Percentiles rank a stretch among this genome's conserved stretches.
Conservation (phyloP, 2,888 invertebrate genomes). For the Zaprionus obscuricornis region DNA sequence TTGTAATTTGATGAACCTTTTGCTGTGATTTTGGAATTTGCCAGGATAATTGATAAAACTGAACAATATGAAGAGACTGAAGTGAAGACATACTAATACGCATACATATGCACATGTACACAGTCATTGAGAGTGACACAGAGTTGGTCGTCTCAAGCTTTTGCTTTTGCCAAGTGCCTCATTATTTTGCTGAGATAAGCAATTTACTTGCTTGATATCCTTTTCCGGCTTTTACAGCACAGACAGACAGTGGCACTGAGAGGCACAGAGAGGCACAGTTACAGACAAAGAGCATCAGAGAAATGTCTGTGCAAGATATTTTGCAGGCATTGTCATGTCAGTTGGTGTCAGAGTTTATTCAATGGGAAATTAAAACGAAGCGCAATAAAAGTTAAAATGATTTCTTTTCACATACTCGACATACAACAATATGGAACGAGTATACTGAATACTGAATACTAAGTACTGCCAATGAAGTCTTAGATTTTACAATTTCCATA, state of each 20-base stretch:
- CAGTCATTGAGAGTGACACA: conserved; percentile 1
- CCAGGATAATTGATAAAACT: conserved; percentile 64
- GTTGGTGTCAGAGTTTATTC: conserved; percentile 53
- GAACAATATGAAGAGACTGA: conserved; percentile 1
- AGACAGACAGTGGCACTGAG: background rate
- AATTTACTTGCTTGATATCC: conserved; percentile 70
- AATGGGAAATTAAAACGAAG: conserved; percentile 45
- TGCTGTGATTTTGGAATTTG: conserved; percentile 38
- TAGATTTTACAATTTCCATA: conserved; percentile 19
- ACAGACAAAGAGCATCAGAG: background rate
- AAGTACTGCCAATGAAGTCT: conserved; percentile 22
- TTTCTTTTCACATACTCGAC: conserved; percentile 33
- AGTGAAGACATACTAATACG: conserved; percentile 2
- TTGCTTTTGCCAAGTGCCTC: conserved; percentile 40
- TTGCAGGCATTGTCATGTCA: conserved; percentile 18
- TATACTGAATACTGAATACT: too few relatives aligned
- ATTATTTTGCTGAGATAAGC: conserved; percentile 70
- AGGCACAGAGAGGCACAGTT: conserved; percentile 1
- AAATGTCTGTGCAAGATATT: conserved; percentile 1
- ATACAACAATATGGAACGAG: background rate
- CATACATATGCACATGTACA: background rate
- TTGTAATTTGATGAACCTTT: conserved; percentile 35
- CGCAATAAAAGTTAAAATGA: conserved; percentile 59
- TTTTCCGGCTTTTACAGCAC: conserved; percentile 50
- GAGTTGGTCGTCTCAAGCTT: background rate